phyloP scores from a whole-genome alignment of 2,113 vertebrate species.

The Phoenicopterus ruber region DNA sequence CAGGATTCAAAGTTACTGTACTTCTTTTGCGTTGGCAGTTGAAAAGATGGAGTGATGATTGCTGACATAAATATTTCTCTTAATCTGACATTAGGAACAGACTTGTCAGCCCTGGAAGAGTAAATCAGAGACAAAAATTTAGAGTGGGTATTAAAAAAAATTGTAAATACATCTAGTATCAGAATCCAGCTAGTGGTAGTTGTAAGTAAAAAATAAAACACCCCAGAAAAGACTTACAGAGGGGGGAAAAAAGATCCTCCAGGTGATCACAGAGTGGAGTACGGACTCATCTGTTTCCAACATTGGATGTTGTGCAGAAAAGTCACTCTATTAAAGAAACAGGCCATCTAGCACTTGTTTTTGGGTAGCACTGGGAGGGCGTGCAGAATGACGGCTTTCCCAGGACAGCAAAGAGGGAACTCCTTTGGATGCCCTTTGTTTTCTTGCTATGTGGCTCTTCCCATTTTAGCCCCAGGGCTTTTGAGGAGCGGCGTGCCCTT shows the following conservation, averaged over 20 bases:
- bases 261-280: not conserved
- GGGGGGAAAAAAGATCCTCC: not conserved
- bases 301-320: not conserved
- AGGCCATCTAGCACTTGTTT: fast-evolving
- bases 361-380: not conserved
- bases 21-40: fast-evolving
- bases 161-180: not conserved
- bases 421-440: not conserved
- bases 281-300: not conserved
- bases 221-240: not conserved
- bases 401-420: not conserved
- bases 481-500: not conserved
- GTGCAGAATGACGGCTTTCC: fast-evolving
- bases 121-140: not conserved
- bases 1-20: not conserved
- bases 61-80: not conserved
- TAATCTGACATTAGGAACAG: not conserved
- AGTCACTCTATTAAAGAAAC: not conserved
- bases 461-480: not conserved
- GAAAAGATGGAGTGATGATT: not conserved
- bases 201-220: not conserved
- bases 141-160: not conserved
- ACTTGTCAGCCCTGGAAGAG: not conserved
- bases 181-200: not conserved
- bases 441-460: not conserved